These are phyloP conservation scores for Ips nitidus DNA, from an alignment of 1,140 invertebrate genomes.

Conservation along the genomic window DNA sequence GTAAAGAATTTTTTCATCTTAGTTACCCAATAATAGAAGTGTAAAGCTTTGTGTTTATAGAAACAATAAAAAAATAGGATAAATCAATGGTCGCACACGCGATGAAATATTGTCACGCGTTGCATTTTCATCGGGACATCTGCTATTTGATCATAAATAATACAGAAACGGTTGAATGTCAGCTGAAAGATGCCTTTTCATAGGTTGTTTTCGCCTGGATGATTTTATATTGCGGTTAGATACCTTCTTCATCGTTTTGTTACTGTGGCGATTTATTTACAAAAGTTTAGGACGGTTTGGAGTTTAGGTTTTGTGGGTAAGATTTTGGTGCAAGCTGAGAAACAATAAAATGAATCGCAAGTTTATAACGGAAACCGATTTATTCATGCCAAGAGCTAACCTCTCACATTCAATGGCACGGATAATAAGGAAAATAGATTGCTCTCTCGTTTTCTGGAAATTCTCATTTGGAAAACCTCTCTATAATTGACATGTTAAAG, in stretches of 20 bases:
- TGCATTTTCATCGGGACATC: constrained; percentile 36
- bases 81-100: constrained; percentile 36
- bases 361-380: too few species aligned
- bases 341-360: background rate
- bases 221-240: constrained; percentile 40
- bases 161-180: constrained; percentile 37
- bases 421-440: too few species aligned
- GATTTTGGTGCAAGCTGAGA: background rate
- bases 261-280: constrained; percentile 20
- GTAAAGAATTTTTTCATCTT: too few species aligned
- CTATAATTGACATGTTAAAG: constrained; percentile 11
- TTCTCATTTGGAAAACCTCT: too few species aligned
- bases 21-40: too few species aligned
- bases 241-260: constrained; percentile 39
- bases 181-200: constrained; percentile 40
- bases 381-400: too few species aligned
- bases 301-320: constrained; percentile 8
- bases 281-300: constrained; percentile 9
- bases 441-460: too few species aligned
- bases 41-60: too few species aligned
- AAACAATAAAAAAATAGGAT: too few species aligned
- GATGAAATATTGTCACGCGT: constrained; percentile 39
- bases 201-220: constrained; percentile 38
- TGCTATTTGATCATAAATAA: constrained; percentile 43
- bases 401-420: too few species aligned